Conservation (phyloP, 2,888 invertebrate species). For the Pachydiplax longipennis region DNA sequence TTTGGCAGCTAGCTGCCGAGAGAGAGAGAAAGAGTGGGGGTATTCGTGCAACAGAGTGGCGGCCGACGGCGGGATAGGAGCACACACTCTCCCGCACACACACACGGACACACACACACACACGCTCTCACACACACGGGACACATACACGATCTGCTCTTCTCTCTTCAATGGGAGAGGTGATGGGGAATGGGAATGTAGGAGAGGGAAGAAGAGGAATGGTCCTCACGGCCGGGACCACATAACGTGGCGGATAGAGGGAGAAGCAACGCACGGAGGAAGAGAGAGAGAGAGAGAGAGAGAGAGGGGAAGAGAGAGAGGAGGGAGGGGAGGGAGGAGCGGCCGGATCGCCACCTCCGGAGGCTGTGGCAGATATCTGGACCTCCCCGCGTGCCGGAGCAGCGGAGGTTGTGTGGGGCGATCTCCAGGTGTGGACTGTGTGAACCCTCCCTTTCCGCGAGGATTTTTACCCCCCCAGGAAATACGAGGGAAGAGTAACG, state of each 20-base stretch:
- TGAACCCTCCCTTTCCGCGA: neutral
- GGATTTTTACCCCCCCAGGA: neutral
- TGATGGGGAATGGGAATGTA: neutral
- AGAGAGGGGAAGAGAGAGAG: neutral
- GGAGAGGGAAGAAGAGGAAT: neutral
- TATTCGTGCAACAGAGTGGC: slow-evolving; percentile 29
- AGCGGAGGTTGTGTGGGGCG: neutral
- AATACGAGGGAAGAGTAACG: neutral
- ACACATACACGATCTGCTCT: neutral
- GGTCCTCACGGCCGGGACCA: neutral
- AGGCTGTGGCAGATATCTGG: slow-evolving; percentile 42
- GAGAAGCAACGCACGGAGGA: neutral
- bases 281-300: neutral
- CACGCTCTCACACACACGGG: neutral
- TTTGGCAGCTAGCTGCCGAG: slow-evolving; percentile 41
- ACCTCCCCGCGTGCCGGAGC: slow-evolving; percentile 33
- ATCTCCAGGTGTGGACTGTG: neutral
- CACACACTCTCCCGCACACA: neutral
- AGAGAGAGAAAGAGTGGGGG: neutral
- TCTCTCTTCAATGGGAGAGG: slow-evolving; percentile 21
- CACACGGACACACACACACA: neutral
- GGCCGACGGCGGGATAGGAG: slow-evolving; percentile 27
- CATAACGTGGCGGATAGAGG: neutral
- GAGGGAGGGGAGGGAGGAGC: slow-evolving; percentile 1
- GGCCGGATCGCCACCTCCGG: slow-evolving; percentile 42